Base-by-base conservation (phyloP, 2,113 vertebrate species). In the Phodopus roborovskii region DNA sequence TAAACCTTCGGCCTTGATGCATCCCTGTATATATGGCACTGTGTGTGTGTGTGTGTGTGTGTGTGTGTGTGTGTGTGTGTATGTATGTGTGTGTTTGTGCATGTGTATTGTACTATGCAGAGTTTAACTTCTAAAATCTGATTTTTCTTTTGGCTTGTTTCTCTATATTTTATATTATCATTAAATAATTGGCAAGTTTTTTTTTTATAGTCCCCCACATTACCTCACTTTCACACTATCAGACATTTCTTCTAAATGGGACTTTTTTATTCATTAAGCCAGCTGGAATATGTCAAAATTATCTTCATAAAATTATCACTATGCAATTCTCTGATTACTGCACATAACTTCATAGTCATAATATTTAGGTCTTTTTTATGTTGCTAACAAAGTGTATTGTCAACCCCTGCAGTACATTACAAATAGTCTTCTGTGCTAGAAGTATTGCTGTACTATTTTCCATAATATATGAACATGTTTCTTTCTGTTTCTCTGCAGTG, bases 91-190 rank as follows among this genome's bases (percentile, higher is more conserved):
- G 58, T 60, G 2, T 60, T 9, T 75, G 19, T 73, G 71, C 10
- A 22, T 74, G 42, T 20, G 60, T 89, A 2, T n/a, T 48, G 7
- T 42, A 64, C 24, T 56, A 1, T 62, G 39, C 26, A 93, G 58
- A 53, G 6, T 24, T 39, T 2, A 75, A 66, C 26, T 82, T 95
- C 60, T 45, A 42, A 89, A 91, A 75, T n/a, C n/a, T 3, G 53
- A 94, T 94, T 62, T 70, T 8, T 56, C 15, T 90, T 53, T 85
- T 86, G 62, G 39, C 74, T 91, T 39, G 19, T 75, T 85, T 84
- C 12, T 79, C 26, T 5, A 88, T 93, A 88, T 87, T 91, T 88
- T 88, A 10, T 48, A 93, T 17, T 68, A 79, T 73, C 7, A 64
- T 26, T 48, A 20, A 24, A 28, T 82, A 73, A 62, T 3, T 39